Conservation (phyloP, 1,140 invertebrate species). For the Adelges cooleyi region DNA sequence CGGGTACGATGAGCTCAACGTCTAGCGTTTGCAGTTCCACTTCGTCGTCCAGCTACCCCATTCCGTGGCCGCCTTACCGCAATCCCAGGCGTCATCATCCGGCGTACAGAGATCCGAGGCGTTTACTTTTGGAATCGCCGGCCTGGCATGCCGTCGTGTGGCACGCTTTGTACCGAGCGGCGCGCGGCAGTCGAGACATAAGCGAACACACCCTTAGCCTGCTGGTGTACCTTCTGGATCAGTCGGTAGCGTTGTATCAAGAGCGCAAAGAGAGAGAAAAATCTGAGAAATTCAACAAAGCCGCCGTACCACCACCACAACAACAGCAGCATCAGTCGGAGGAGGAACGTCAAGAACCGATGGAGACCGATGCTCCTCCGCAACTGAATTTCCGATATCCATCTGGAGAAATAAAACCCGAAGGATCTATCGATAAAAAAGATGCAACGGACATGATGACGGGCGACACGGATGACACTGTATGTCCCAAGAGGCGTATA, state of each 20-base stretch:
- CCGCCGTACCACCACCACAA: neutral
- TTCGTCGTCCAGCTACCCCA: slow-evolving; percentile 36
- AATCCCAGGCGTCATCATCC: slow-evolving; percentile 51
- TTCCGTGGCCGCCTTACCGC: slow-evolving; percentile 73
- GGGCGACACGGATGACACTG: neutral
- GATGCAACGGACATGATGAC: too few species aligned
- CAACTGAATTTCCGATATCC: neutral
- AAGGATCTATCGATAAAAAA: neutral
- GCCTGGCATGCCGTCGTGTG: slow-evolving; percentile 78
- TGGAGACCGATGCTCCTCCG: neutral
- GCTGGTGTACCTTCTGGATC: slow-evolving; percentile 56
- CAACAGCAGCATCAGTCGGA: neutral
- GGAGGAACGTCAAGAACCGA: neutral
- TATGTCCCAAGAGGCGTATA: neutral
- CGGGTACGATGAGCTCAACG: too few species aligned
- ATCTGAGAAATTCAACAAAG: neutral
- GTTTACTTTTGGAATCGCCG: slow-evolving; percentile 55
- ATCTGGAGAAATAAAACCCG: neutral
- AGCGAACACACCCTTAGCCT: slow-evolving; percentile 77
- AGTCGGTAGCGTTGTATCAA: neutral
- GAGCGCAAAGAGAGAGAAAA: neutral
- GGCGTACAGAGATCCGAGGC: slow-evolving; percentile 59
- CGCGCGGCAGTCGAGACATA: slow-evolving; percentile 53
- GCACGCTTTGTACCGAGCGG: slow-evolving; percentile 70
- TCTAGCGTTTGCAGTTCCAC: slow-evolving; percentile 35